Base-by-base conservation (phyloP, 1,140 invertebrate genomes). In the Aphelenchoides besseyi region DNA sequence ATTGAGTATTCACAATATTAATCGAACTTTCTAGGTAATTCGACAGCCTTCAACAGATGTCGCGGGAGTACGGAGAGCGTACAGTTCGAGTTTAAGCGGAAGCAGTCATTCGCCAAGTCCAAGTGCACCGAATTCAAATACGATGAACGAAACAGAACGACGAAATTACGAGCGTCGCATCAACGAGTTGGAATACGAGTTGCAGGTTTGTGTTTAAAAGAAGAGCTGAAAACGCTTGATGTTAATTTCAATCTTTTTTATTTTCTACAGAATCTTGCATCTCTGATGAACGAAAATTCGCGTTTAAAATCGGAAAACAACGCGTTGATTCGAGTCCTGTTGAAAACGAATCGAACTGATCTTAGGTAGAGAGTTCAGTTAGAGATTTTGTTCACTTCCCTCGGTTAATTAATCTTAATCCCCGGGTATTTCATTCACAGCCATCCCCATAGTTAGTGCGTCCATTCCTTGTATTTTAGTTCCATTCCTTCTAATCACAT, bases 101-200 rank as follows among this genome's bases (percentile, higher is more conserved):
- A 29, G 26, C n/a, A 35, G 62, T 16, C 29, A 64, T 26, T 37
- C 29, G 8, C 2, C n/a, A 18, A 69, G 23, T 33, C 35, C 69
- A 37, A 23, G 23, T 32, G 26, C 36, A 18, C n/a, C 64, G 18
- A 33, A 33, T 41, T 68, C 68, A 30, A 29, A 23, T 33, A 69
- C 52, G 2, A 9, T 79, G 55, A 67, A 76, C 61, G 75, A 76
- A 18, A 28, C 69, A n/a, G 76, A 78, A 33, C 68, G 78, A 30
- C 71, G 74, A n/a, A 33, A 41, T 23, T 74, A 69, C 41, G 76
- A 78, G 53, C 52, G 76, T 16, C 62, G 53, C n/a, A 78, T 78
- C 54, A 18, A 55, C 16, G 78, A 76, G 2, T 35, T 78, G 69
- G 78, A 78, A 55, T 79, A 78, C 54, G 76, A 78, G 54, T 26